Conservation (phyloP, 64 coral and sea anemone genomes). For the Catalaphyllia jardinei region DNA sequence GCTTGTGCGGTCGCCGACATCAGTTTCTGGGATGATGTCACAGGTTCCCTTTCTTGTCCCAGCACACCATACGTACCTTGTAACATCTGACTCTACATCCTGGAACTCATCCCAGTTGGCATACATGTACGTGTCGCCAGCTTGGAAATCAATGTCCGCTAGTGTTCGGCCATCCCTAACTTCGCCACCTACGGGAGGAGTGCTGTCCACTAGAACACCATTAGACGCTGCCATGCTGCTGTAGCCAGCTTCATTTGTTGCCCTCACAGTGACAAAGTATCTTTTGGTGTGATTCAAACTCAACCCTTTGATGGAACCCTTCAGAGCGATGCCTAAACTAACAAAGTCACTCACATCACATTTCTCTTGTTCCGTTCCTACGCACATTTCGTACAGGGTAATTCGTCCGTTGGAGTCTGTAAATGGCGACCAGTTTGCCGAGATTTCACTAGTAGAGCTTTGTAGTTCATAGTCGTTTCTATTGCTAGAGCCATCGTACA, state of each 20-base stretch:
- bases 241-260: slow-evolving; percentile 76
- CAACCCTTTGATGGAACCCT: slow-evolving; percentile 56
- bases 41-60: slow-evolving; percentile 73
- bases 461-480: slow-evolving; percentile 42
- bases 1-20: slow-evolving; percentile 33
- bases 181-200: slow-evolving; percentile 51
- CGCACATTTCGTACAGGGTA: slow-evolving; percentile 57
- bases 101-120: slow-evolving; percentile 89
- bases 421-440: slow-evolving; percentile 79
- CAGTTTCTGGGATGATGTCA: slow-evolving; percentile 67
- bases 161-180: slow-evolving; percentile 65
- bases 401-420: slow-evolving; percentile 37
- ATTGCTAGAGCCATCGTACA: slow-evolving; percentile 38
- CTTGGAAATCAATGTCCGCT: slow-evolving; percentile 81
- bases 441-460: slow-evolving; percentile 40
- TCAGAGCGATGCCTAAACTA: slow-evolving; percentile 16
- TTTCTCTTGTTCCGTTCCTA: slow-evolving; percentile 45
- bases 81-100: slow-evolving; percentile 77
- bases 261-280: slow-evolving; percentile 85
- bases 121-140: slow-evolving; percentile 60
- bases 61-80: slow-evolving; percentile 80
- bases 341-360: slow-evolving; percentile 55
- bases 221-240: slow-evolving; percentile 65
- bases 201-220: slow-evolving; percentile 72
- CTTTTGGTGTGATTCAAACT: slow-evolving; percentile 64